Base-by-base conservation (phyloP, 2,888 invertebrate species). In the Tetrapedia diversipes region DNA sequence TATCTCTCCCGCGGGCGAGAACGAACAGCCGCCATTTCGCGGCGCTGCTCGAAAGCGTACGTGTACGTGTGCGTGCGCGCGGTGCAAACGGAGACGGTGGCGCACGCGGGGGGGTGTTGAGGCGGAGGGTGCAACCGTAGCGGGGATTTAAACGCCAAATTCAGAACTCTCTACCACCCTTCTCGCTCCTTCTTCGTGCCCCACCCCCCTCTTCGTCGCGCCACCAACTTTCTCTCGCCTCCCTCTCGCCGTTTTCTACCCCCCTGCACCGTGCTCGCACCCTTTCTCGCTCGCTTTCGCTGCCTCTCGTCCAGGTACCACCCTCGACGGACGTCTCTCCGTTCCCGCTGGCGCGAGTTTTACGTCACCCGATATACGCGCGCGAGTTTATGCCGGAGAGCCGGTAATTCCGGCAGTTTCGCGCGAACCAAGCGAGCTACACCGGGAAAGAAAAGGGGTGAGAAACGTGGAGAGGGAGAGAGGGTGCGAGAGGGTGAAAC, bases 301-400 rank as follows among this genome's bases (percentile, higher is more conserved):
- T 71, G 56, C 66, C 75, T 61, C 71, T 59, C 78, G 57, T 79
- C 43, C 75, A 67, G 72, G 74, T 76, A 51, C 24, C 59, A 37
- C 68, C 24, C 57, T 64, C 70, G 61, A 10, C 32, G 6, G 22
- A 37, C 16, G 37, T n/a, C 49, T 34, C 60, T 37, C 74, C 41
- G 54, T 32, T 27, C 49, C 32, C 73, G n/a, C n/a, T 69, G 53
- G 71, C 47, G 39, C 79, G 85, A 87, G 85, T 90, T 89, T 90
- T 88, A 90, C 86, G 88, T 85, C 87, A 84, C 81, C 86, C 86
- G 84, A 88, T 89, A 88, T 89, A 85, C 79, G 82, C 81, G 81
- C 75, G 80, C 82, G 82, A 86, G 84, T 86, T 88, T 88, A 85
- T 82, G 79, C 74, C 79, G 69, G 77, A 60, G 64, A 84, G 83